A percentile compares a stretch with the other conserved stretches of the same genome.
Evolutionary conservation across 2,888 invertebrate species (phyloP).

Genomic region (Cremastinae sp.): DNA sequence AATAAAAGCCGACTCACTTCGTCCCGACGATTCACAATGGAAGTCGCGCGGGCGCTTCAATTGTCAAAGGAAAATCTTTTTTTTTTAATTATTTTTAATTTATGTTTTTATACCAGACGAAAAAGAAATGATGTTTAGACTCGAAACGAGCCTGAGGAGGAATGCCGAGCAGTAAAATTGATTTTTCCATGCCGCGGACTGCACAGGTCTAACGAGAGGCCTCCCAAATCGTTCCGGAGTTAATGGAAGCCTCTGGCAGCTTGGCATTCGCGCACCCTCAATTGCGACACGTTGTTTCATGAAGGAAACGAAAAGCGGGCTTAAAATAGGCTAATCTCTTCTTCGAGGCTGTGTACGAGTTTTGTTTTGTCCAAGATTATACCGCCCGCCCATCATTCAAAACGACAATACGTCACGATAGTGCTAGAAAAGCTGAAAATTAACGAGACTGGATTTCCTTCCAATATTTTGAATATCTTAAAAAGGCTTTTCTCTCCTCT

Average conservation of each 20-base stretch:
- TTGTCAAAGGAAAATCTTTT: not conserved
- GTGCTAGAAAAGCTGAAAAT: not conserved
- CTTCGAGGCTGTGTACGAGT: not conserved
- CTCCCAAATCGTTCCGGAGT: no score
- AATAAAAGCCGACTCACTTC: slow-evolving; percentile 17
- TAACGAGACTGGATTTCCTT: not conserved
- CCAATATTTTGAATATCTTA: slow-evolving; percentile 10
- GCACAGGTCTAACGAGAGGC: no score
- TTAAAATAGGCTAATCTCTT: no score
- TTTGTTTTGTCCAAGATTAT: not conserved
- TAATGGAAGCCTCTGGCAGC: no score
- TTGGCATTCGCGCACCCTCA: no score
- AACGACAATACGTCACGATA: not conserved
- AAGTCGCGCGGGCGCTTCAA: slow-evolving; percentile 7
- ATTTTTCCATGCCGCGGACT: no score
- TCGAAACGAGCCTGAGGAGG: no score
- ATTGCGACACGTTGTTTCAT: no score
- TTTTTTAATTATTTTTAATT: not conserved
- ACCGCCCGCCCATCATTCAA: no score
- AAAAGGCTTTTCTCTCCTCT: not conserved
- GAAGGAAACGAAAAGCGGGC: no score
- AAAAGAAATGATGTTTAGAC: not conserved
- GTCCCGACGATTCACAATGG: not conserved
- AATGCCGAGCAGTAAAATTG: no score
- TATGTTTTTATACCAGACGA: no score